A percentile compares a stretch with the other conserved stretches of the same genome.
phyloP scores from a whole-genome alignment of 2,113 vertebrate genomes.

The Irena cyanogastra region DNA sequence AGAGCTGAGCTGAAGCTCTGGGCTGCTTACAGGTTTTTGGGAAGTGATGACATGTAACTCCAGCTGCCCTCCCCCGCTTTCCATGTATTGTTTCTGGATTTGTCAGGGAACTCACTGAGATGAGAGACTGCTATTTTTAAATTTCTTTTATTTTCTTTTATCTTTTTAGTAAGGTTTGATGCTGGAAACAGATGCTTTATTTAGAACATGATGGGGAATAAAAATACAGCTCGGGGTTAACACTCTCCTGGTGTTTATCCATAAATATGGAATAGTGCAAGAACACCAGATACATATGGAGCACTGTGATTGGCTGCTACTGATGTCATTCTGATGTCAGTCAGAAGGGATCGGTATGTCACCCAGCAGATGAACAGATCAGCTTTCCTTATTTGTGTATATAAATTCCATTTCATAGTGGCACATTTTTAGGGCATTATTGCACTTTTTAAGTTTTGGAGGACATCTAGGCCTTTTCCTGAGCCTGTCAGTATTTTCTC shows the following conservation, averaged over 20 bases:
- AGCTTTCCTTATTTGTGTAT: conserved; percentile 5
- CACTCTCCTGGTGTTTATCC: conserved; percentile 67
- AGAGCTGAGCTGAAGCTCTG: background rate
- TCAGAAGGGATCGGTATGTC: background rate
- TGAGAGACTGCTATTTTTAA: background rate
- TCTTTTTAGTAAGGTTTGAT: conserved; percentile 8
- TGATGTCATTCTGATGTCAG: conserved; percentile 69
- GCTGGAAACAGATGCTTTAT: conserved; percentile 67
- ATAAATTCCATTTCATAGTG: conserved; percentile 30
- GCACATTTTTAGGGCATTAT: background rate
- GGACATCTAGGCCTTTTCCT: background rate
- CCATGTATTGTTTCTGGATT: conserved; percentile 67
- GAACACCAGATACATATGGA: conserved; percentile 52
- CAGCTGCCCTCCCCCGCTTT: conserved; percentile 49
- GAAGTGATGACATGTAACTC: conserved; percentile 8
- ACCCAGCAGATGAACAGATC: conserved; percentile 51
- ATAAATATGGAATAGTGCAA: conserved; percentile 65
- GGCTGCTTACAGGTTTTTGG: conserved; percentile 38
- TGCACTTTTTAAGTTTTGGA: background rate
- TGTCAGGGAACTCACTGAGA: conserved; percentile 50
- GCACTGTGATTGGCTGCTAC: conserved; percentile 57
- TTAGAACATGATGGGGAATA: conserved; percentile 63
- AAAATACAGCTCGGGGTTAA: conserved; percentile 62
- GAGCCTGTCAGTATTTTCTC: background rate
- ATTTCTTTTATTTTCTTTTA: background rate